A percentile compares a stretch with the other conserved stretches of the same genome.
These are phyloP conservation scores for Hymenopus coronatus DNA, from an alignment of 2,888 invertebrate genomes.

Conservation along the genomic window DNA sequence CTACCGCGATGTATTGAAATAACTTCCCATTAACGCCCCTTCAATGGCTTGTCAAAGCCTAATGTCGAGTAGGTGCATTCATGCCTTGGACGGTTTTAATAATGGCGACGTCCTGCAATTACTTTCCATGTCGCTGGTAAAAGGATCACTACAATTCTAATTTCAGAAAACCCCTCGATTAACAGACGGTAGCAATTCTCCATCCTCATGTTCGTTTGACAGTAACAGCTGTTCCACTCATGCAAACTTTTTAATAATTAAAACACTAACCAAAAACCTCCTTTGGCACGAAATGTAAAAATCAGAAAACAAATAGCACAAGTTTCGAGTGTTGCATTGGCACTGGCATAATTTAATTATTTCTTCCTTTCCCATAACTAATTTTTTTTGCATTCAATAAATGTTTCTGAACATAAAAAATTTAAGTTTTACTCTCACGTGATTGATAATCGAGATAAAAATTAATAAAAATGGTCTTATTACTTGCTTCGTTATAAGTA, in stretches of 20 bases:
- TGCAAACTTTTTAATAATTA: background rate
- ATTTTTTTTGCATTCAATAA: too few species aligned
- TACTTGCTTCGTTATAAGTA: too few species aligned
- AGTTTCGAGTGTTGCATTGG: too few species aligned
- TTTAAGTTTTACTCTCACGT: too few species aligned
- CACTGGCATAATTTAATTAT: too few species aligned
- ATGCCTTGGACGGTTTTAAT: background rate
- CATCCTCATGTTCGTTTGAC: background rate
- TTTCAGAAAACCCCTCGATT: background rate
- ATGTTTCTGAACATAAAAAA: too few species aligned
- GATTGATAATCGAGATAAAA: too few species aligned
- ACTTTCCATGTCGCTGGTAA: background rate
- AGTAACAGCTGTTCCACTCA: background rate
- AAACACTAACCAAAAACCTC: background rate
- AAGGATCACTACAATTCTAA: background rate
- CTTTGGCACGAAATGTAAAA: too few species aligned
- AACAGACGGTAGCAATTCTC: background rate
- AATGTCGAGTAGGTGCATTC: background rate
- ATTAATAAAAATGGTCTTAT: too few species aligned
- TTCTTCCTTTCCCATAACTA: too few species aligned
- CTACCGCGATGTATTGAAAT: background rate
- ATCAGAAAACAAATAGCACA: too few species aligned
- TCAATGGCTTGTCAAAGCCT: background rate
- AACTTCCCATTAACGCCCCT: background rate
- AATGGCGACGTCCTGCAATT: background rate